Evolutionary conservation across 2,113 vertebrate species (phyloP), one percentile per base, ranked within the genome.

Genomic region (Pelobates fuscus): DNA sequence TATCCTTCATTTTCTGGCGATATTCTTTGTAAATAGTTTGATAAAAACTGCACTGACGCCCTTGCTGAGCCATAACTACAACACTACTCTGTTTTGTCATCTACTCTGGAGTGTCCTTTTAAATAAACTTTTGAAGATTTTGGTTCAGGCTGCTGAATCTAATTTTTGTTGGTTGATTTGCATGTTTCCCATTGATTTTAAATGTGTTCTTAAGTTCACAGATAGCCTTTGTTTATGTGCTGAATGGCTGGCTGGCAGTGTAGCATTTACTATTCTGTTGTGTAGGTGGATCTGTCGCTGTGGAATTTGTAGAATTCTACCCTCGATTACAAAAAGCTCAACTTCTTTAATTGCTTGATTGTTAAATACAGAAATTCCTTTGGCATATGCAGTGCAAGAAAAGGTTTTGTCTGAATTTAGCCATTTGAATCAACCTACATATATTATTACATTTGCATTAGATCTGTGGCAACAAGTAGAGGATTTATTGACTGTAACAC

Each of bases 281-380:
- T 66, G 71, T 41, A 66, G 62, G 62, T n/a, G 43, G 63, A 74
- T 66, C 30, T 58, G 32, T 30, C 44, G 62, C 37, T 66, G 57
- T 44, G 52, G 71, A 74, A 74, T 74, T 57, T 27, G 14, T 49
- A 18, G 71, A 74, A 74, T 74, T 43, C 64, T 74, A 29, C 71
- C 71, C 62, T 58, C 63, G 54, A 58, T 74, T 74, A 74, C 62
- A 63, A 66, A 44, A 57, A 49, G 24, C 24, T 43, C 37, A 74
- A 43, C 57, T n/a, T 26, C 23, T 23, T 58, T 37, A 66, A 66
- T 25, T 74, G 27, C 43, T 72, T 63, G 49, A 52, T 74, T 74
- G 52, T 66, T 66, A 46, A 29, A 29, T 20, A 54, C 23, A 58
- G 61, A 37, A 37, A 71, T 73, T 65, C 49, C 61, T 57, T 57